Evolutionary conservation across 2,797 vertebrate genomes (phyloP).

Genomic region (Forpus xanthops): DNA sequence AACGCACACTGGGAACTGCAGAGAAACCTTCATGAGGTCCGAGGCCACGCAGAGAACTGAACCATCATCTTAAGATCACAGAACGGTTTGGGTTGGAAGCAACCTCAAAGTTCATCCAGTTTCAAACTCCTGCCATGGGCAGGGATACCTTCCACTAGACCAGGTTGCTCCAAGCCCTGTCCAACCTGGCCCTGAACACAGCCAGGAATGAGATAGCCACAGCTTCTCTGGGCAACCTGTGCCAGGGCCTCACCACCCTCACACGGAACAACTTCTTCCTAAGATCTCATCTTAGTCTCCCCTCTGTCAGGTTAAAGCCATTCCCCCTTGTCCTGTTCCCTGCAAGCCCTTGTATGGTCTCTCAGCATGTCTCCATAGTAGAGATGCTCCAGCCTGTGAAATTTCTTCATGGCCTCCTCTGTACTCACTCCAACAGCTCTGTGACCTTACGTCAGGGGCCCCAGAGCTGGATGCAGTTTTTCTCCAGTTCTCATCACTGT

Average conservation of each 20-base stretch:
- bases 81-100: no score
- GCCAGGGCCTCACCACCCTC: not conserved
- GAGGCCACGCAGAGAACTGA: no score
- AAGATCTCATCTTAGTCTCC: not conserved
- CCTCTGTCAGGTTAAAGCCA: not conserved
- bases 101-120: no score
- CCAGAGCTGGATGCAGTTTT: not conserved
- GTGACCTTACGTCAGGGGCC: not conserved
- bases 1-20: rapidly evolving
- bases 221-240: not conserved
- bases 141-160: no score
- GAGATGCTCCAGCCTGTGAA: not conserved
- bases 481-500: not conserved
- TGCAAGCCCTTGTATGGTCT: not conserved
- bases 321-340: not conserved
- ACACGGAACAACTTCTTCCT: not conserved
- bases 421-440: not conserved
- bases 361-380: not conserved
- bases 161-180: no score
- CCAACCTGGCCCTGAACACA: not conserved
- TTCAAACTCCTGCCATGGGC: no score
- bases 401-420: not conserved
- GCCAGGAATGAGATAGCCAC: not conserved
- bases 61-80: not conserved
- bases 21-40: not conserved